These are phyloP conservation scores for Drosophila subquinaria DNA, from an alignment of 2,888 invertebrate species.

Conservation along the genomic window DNA sequence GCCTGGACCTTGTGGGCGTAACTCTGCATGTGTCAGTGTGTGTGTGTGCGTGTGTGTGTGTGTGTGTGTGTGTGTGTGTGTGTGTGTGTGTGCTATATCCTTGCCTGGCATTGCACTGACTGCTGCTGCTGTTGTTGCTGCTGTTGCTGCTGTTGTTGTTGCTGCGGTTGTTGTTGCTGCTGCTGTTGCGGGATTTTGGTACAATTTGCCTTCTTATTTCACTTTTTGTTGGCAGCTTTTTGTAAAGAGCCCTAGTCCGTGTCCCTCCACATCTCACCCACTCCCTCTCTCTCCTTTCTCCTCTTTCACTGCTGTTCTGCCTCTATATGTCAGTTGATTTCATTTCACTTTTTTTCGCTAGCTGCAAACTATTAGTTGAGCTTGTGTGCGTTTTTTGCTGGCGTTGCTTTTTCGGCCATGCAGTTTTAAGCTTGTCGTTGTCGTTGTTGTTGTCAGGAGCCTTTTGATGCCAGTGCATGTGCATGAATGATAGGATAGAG, in stretches of 20 bases:
- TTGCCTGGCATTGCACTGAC: slow-evolving; percentile 70
- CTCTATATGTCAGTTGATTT: slow-evolving; percentile 82
- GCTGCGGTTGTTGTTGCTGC: slow-evolving; percentile 64
- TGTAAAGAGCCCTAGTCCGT: slow-evolving; percentile 48
- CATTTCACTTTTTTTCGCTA: slow-evolving; percentile 75
- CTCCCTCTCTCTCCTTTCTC: background rate
- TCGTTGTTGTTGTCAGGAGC: slow-evolving; percentile 43
- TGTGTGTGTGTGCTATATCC: slow-evolving; percentile 66
- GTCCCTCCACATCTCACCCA: background rate
- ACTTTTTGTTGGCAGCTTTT: slow-evolving; percentile 58
- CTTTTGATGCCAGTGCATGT: slow-evolving; percentile 58
- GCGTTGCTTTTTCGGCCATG: slow-evolving; percentile 42
- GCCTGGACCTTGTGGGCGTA: slow-evolving; percentile 77
- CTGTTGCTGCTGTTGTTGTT: slow-evolving; percentile 51
- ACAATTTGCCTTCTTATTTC: slow-evolving; percentile 74
- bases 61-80: slow-evolving; percentile 37
- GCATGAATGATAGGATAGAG: slow-evolving; percentile 23
- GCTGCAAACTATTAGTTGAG: slow-evolving; percentile 74
- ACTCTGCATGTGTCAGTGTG: slow-evolving; percentile 31
- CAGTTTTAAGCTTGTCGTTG: slow-evolving; percentile 34
- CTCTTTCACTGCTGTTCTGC: slow-evolving; percentile 15
- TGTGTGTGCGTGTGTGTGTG: slow-evolving; percentile 47
- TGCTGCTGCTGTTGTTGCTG: slow-evolving; percentile 59
- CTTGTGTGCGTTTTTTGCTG: slow-evolving; percentile 51
- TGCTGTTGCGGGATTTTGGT: slow-evolving; percentile 70